Base-by-base conservation (phyloP, 1,140 invertebrate species). In the Phortica variegata region DNA sequence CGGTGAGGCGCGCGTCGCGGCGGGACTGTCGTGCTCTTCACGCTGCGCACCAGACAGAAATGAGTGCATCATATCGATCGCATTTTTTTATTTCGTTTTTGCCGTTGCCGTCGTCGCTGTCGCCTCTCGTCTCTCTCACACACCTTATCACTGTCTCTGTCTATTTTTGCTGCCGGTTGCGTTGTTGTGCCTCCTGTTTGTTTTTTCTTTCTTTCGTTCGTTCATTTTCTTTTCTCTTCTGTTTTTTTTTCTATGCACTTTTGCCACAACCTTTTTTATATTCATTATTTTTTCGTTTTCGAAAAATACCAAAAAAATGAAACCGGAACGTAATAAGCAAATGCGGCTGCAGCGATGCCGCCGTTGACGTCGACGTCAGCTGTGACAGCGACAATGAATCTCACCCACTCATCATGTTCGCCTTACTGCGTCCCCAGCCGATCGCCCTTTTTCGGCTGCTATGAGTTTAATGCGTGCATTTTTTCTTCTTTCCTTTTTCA, bases 51-150 rank as follows among this genome's bases (percentile, higher is more conserved):
- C 70, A 73, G 70, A 73, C 70, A 73, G 66, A 73, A 73, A 73
- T 73, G 70, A 73, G 70, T 73, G 70, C 70, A 73, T 73, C 70
- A 73, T 73, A 73, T 73, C 70, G 70, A 73, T 73, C 70, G 70
- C 54, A 43, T 54, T 42, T 46, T 45, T 48, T 13, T 60, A 61
- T 62, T 66, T 59, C n/a, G n/a, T n/a, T 62, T 71, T 71, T 65
- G 51, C 66, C 54, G 26, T 51, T 51, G 23, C 23, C 10, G 23
- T 26, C 10, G 23, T 26, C 10, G 23, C 10, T 26, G 23, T 26
- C n/a, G n/a, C n/a, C n/a, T n/a, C n/a, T 50, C 23, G 33, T 39
- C 39, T 42, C 16, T 21, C 16, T 19, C 46, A 2, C 19, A 31
- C 21, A 7, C 12, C 26, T 7, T 29, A 29, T 29, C 41, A 10